A percentile compares a stretch with the other conserved stretches of the same genome.
Conservation (phyloP, 2,888 invertebrate species). For the Eilema griseolum region DNA sequence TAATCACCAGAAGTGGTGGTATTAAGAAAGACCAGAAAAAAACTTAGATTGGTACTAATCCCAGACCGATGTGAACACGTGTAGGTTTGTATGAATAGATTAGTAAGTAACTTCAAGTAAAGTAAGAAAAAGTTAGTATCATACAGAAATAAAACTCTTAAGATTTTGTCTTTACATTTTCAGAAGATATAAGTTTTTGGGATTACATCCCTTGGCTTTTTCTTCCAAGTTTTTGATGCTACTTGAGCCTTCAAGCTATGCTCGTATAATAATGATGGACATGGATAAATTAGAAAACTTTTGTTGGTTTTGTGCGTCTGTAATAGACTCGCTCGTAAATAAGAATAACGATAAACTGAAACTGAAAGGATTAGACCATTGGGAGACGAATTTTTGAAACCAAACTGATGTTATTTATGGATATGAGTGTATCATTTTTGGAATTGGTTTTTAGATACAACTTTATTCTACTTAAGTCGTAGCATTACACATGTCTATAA, state of each 20-base stretch:
- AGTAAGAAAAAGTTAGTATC: conserved; percentile 1
- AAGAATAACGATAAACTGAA: background rate
- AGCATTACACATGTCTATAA: no score
- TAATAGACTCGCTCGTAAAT: background rate
- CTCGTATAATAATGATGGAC: conserved; percentile 20
- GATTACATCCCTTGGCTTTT: conserved; percentile 28
- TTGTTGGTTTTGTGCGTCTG: conserved; percentile 2
- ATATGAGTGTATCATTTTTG: no score
- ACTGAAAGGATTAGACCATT: no score
- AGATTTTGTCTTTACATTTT: conserved; percentile 13
- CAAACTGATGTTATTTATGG: no score
- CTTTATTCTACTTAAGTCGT: no score
- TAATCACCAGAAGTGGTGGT: background rate
- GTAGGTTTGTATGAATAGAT: background rate
- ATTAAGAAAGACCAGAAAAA: no score
- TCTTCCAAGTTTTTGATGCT: conserved; percentile 28
- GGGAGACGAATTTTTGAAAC: no score
- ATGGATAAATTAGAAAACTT: conserved; percentile 18
- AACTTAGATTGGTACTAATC: conserved; percentile 2
- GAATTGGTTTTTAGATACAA: no score
- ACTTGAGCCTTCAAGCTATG: conserved; percentile 26
- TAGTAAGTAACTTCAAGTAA: background rate
- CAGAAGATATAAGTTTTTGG: conserved; percentile 27
- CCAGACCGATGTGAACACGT: background rate
- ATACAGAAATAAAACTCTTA: conserved; percentile 12